Conservation (phyloP, 1,140 invertebrate species). For the Drosophila rufa region DNA sequence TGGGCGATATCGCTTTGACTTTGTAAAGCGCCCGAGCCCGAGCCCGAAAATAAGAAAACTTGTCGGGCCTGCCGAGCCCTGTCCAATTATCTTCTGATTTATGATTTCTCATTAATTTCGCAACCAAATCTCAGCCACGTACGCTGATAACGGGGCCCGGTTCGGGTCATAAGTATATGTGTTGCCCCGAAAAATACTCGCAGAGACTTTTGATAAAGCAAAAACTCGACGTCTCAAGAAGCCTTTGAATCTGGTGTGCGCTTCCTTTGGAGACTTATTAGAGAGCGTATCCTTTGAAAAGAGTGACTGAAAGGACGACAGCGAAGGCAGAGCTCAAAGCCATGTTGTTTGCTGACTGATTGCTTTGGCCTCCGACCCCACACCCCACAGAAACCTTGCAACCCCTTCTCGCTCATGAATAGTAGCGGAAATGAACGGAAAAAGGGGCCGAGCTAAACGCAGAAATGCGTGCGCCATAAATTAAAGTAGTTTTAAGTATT, state of each 20-base stretch:
- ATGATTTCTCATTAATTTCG: conserved; percentile 63
- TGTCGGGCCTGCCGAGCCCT: conserved; percentile 13
- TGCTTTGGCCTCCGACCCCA: conserved; percentile 59
- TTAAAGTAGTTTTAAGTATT: conserved; percentile 81
- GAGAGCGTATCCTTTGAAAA: conserved; percentile 39
- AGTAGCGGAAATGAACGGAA: conserved; percentile 49
- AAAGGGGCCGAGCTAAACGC: conserved; percentile 60
- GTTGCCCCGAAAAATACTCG: conserved; percentile 18
- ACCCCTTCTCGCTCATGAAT: conserved; percentile 35
- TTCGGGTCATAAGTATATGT: conserved; percentile 5
- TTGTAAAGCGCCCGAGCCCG: conserved; percentile 32
- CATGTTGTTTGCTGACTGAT: conserved; percentile 75
- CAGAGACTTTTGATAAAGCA: conserved; percentile 20
- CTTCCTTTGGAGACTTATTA: conserved; percentile 31
- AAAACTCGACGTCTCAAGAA: conserved; percentile 44
- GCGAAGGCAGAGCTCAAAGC: conserved; percentile 51
- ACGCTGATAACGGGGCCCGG: conserved; percentile 31
- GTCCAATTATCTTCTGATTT: conserved; percentile 61
- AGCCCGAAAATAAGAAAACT: conserved; percentile 16
- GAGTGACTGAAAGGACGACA: conserved; percentile 24
- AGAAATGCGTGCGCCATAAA: conserved; percentile 81
- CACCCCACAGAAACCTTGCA: neutral
- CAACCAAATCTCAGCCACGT: conserved; percentile 36
- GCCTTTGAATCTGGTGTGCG: conserved; percentile 39
- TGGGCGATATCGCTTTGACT: conserved; percentile 49